A percentile compares a stretch with the other conserved stretches of the same genome.
These are phyloP conservation scores for Sinopyrophorus schimmeli DNA, from an alignment of 2,888 invertebrate genomes.

Conservation along the genomic window DNA sequence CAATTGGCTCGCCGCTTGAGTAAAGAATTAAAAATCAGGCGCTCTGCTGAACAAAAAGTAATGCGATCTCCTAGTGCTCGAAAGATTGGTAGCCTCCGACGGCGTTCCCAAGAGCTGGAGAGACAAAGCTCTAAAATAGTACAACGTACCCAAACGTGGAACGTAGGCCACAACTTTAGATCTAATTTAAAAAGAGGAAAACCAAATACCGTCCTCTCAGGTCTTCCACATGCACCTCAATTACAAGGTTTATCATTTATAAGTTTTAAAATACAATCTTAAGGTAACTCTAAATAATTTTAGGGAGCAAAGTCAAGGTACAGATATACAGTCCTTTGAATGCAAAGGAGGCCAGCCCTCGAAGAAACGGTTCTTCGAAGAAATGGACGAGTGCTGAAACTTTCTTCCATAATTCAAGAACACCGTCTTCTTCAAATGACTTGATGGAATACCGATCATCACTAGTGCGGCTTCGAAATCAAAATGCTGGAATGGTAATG, in stretches of 20 bases:
- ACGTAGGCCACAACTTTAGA: constrained; percentile 54
- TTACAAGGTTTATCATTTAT: no score
- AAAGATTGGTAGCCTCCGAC: constrained; percentile 75
- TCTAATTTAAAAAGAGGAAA: constrained; percentile 59
- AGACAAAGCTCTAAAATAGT: constrained; percentile 55
- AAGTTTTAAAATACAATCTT: no score
- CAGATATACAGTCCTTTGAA: no score
- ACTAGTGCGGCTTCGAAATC: constrained; percentile 69
- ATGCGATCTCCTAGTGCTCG: constrained; percentile 80
- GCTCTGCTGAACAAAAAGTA: constrained; percentile 69
- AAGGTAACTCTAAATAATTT: no score
- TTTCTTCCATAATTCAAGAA: constrained; percentile 56
- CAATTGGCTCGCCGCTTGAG: constrained; percentile 71
- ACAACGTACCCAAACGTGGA: constrained; percentile 69
- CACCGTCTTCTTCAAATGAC: no score
- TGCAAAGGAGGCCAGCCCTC: no score
- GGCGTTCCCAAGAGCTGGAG: constrained; percentile 67
- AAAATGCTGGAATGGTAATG: constrained; percentile 80
- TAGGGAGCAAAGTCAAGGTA: no score
- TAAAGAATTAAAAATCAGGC: constrained; percentile 73
- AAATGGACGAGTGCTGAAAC: constrained; percentile 54
- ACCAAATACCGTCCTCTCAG: constrained; percentile 57
- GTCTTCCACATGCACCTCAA: constrained; percentile 34
- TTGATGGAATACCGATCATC: no score
- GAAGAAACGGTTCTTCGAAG: no score